Base-by-base conservation (phyloP, 1,140 invertebrate genomes). In the Drosophila pachea region DNA sequence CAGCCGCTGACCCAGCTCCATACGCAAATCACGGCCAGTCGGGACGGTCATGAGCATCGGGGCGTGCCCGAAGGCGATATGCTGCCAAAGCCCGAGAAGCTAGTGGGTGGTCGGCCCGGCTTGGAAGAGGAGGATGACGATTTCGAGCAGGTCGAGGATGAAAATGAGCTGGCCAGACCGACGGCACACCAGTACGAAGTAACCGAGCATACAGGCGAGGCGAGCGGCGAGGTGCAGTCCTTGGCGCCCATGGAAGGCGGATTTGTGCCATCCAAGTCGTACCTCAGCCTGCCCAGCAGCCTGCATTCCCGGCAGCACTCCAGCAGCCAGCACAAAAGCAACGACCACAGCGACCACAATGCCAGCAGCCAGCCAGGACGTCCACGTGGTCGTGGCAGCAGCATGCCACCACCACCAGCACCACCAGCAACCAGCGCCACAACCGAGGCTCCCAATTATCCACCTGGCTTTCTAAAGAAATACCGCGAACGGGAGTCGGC, bases 371-470 rank as follows among this genome's bases (percentile, higher is more conserved):
- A 56, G 9, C 0, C 12, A 1, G 8, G 12, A 4, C 54, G 54
- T 7, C 40, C 54, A 6, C 54, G 76, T 32, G 43, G 52, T 22
- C 66, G 62, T 33, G 8, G 54, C 8, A 31, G 8, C 2, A 43
- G 22, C 29, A 6, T 16, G 12, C 38, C 0, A 7, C 58, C n/a
- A 67, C 48, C 11, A 59, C 49, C 11, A 48, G 49, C n/a, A 67
- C 48, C 11, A 59, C 49, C 11, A 48, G 49, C 45, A 7, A 48
- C 58, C 0, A 65, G 29, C 66, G 82, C 49, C 12, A 84, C 82
- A 12, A 84, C 79, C 8, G 87, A 88, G 35, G 59, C 64, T 7
- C 87, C 87, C 22, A 88, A 88, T 31, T 88, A 88, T 76, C 87
- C 87, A 0, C 32, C 79, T 0, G 48, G 66, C 2, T 88, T 76